Evolutionary conservation across 2,888 invertebrate genomes (phyloP).

Genomic region (Heliconius aoede): DNA sequence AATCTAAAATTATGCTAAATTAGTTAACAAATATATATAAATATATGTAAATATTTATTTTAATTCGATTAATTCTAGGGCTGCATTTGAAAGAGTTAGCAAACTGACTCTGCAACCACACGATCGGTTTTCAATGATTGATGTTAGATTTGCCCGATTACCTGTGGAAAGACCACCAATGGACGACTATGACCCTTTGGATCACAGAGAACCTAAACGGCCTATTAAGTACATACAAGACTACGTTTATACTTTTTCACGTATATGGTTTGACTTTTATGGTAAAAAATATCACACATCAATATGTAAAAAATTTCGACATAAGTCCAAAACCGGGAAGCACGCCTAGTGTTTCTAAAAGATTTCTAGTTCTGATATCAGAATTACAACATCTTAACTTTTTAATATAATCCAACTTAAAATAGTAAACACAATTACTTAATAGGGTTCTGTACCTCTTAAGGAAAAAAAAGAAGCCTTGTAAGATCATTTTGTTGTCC

Average conservation of each 20-base stretch:
- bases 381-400: too few relatives aligned
- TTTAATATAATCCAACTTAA: too few relatives aligned
- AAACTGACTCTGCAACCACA: constrained; percentile 49
- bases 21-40: background rate
- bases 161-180: constrained; percentile 45
- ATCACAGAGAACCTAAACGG: constrained; percentile 54
- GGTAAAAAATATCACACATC: background rate
- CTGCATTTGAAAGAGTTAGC: constrained; percentile 61
- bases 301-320: background rate
- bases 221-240: constrained; percentile 57
- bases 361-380: background rate
- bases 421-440: too few relatives aligned
- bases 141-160: constrained; percentile 55
- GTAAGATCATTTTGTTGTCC: too few relatives aligned
- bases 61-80: constrained; percentile 57
- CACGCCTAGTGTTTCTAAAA: background rate
- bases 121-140: constrained; percentile 49
- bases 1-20: background rate
- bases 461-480: too few relatives aligned
- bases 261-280: background rate
- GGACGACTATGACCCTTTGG: constrained; percentile 57
- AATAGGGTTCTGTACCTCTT: too few relatives aligned
- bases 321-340: background rate
- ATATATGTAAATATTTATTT: background rate
- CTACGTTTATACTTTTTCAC: constrained; percentile 2